Evolutionary conservation across 2,113 vertebrate species (phyloP), one percentile per base, ranked within the genome.

Genomic region (Setophaga coronata): DNA sequence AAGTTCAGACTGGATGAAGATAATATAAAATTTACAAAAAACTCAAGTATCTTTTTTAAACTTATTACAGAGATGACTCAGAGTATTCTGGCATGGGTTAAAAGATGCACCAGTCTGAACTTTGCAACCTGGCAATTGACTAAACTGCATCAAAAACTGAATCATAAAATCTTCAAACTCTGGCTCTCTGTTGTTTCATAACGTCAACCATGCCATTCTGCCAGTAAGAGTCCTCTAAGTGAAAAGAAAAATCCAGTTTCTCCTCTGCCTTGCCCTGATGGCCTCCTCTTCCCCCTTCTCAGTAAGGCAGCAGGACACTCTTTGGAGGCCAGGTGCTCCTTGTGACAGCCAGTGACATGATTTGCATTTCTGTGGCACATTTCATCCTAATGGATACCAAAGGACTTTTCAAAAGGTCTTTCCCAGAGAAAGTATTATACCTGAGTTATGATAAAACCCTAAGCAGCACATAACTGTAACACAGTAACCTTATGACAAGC

Each of bases 291-390:
- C 7, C 29, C 38, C 5, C n/a, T 1, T 12, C 31, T 82, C 77
- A 64, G 53, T 28, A 92, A 53, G 7, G 60, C 2, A 0, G 25
- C 56, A 67, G 64, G 74, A 65, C 23, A 21, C 33, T 25, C 34
- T 65, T 9, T 24, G 26, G 77, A 89, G 67, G 43, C 76, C 82
- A 94, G 56, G 24, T 45, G 60, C 60, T 84, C 82, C 71, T 36
- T 90, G 82, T 90, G 82, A 76, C 82, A 92, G 57, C 28, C 61
- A 34, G 48, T 65, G 72, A 69, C n/a, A 45, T 42, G 45, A 95
- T 89, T 96, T 84, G 67, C 64, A 87, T 90, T 94, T 90, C 88
- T 60, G 4, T 45, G 72, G 76, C 56, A 89, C 64, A 76, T 90
- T 96, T 87, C 67, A 67, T 48, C 65, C 29, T 78, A 89, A 93